Evolutionary conservation across 2,113 vertebrate genomes (phyloP).

Genomic region (Pogona vitticeps): DNA sequence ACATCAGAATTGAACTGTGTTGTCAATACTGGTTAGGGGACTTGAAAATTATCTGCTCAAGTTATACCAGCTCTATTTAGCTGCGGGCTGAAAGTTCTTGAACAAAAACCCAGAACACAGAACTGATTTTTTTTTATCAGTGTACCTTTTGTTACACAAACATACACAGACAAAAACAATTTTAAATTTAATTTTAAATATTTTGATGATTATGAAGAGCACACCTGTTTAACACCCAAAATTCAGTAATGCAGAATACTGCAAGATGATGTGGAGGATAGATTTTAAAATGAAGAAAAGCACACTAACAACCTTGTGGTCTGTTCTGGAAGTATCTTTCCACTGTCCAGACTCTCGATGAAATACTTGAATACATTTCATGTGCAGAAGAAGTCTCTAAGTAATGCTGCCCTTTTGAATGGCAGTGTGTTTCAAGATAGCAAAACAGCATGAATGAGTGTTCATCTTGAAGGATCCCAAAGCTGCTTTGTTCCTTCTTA

Average conservation of each 20-base stretch:
- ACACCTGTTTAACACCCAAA: neutral
- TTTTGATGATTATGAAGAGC: neutral
- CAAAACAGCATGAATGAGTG: constrained; percentile 43
- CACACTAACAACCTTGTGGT: constrained; percentile 45
- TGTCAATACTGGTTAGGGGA: constrained; percentile 44
- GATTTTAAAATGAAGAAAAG: constrained; percentile 31
- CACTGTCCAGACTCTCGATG: constrained; percentile 58
- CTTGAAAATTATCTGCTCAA: constrained; percentile 43
- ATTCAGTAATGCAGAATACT: constrained; percentile 1
- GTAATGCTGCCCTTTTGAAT: constrained; percentile 51
- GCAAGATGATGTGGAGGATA: neutral
- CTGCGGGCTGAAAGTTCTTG: constrained; percentile 37
- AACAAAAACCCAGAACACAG: constrained; percentile 41
- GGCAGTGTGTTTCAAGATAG: constrained; percentile 33
- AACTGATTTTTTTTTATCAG: constrained; percentile 31
- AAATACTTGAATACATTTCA: constrained; percentile 75
- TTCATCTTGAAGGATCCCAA: constrained; percentile 45
- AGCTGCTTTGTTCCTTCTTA: constrained; percentile 53
- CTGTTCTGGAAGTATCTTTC: constrained; percentile 63
- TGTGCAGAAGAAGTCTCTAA: constrained; percentile 62
- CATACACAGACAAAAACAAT: constrained; percentile 29
- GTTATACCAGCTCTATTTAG: constrained; percentile 36
- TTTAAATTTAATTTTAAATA: too few relatives aligned
- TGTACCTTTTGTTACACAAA: constrained; percentile 28
- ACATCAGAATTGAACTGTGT: constrained; percentile 37